Conservation (phyloP, 2,888 invertebrate genomes). For the Eumerus sabulonum region DNA sequence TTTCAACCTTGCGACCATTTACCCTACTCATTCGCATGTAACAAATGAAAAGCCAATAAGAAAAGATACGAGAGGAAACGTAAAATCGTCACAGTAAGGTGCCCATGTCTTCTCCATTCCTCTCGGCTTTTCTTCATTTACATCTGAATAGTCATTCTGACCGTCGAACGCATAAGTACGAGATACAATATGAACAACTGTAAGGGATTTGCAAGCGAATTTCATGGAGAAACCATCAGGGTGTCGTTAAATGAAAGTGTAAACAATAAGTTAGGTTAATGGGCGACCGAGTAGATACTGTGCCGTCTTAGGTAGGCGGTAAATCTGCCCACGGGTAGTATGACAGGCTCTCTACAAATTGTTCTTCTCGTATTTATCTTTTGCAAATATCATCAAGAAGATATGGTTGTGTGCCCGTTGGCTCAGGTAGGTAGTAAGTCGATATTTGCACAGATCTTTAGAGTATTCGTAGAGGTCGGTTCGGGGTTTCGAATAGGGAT, state of each 20-base stretch:
- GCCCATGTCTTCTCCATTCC: constrained; percentile 11
- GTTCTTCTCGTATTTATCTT: constrained; percentile 32
- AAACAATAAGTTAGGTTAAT: constrained; percentile 43
- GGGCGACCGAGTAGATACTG: constrained; percentile 8
- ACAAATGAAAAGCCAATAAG: constrained; percentile 2
- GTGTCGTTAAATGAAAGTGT: constrained; percentile 54
- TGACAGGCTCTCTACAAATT: constrained; percentile 28
- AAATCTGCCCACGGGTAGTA: constrained; percentile 8
- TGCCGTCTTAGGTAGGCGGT: constrained; percentile 35
- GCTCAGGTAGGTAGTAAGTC: constrained; percentile 16
- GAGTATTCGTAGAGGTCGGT: no score
- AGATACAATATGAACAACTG: constrained; percentile 1
- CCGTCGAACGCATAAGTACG: background rate
- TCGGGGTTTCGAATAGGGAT: no score
- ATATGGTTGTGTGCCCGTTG: background rate
- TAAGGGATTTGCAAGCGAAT: constrained; percentile 7
- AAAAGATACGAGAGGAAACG: background rate
- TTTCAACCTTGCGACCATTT: constrained; percentile 2
- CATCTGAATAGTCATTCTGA: constrained; percentile 10
- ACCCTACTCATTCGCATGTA: background rate
- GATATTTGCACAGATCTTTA: constrained; percentile 5
- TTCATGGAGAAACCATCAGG: constrained; percentile 47
- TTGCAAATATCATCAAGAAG: constrained; percentile 37
- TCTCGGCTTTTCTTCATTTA: constrained; percentile 26
- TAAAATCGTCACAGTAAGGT: constrained; percentile 21